These are phyloP conservation scores for Diploscapter pachys DNA, from an alignment of 1,140 invertebrate genomes.

Conservation along the genomic window DNA sequence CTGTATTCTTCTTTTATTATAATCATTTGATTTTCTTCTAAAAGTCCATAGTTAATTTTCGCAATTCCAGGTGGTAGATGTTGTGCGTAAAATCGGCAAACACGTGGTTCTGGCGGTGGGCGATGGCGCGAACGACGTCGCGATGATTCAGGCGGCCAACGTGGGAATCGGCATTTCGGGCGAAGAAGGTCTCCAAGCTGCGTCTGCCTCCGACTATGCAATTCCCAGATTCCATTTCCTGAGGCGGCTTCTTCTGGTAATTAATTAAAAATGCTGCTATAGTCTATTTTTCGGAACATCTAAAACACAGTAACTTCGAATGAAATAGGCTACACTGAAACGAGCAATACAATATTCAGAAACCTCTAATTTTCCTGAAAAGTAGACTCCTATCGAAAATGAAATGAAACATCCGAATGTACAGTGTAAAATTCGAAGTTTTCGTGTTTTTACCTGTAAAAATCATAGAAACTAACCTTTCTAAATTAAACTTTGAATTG, in stretches of 20 bases:
- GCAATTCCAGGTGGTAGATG: constrained; percentile 73
- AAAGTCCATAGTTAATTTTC: too few relatives aligned
- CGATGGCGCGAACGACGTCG: constrained; percentile 98
- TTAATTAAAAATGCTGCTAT: not conserved
- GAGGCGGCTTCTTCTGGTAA: constrained; percentile 62
- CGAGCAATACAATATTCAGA: too few relatives aligned
- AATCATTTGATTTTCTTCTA: too few relatives aligned
- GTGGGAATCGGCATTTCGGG: constrained; percentile 94
- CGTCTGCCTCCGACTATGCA: constrained; percentile 82
- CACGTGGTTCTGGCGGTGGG: constrained; percentile 92
- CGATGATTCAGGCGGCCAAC: constrained; percentile 87
- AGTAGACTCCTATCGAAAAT: too few relatives aligned
- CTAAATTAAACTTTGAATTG: constrained; percentile 59
- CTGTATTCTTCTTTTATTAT: too few relatives aligned
- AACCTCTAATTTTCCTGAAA: too few relatives aligned
- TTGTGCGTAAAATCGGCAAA: constrained; percentile 80
- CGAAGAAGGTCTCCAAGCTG: constrained; percentile 94
- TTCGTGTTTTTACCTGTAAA: too few relatives aligned
- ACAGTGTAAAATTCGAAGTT: too few relatives aligned
- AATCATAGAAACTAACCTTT: too few relatives aligned
- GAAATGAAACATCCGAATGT: too few relatives aligned
- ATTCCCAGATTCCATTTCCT: constrained; percentile 80
- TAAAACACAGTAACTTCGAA: not conserved
- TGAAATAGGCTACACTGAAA: too few relatives aligned
- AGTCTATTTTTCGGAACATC: not conserved